These are phyloP conservation scores for Sweltsa coloradensis DNA, from an alignment of 1,140 invertebrate genomes.

Conservation along the genomic window DNA sequence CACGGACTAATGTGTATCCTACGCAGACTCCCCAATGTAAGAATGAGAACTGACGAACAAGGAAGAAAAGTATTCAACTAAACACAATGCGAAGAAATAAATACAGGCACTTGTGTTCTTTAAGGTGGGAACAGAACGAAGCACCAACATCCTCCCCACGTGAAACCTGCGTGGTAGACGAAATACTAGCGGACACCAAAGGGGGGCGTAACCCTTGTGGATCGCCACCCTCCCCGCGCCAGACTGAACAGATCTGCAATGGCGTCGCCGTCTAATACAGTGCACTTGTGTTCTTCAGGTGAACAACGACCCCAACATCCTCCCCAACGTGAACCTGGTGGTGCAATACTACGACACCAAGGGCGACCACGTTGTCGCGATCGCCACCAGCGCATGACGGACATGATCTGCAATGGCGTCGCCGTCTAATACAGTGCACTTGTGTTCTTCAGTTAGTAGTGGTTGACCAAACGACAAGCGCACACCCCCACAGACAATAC, in stretches of 20 bases:
- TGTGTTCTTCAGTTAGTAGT: no score
- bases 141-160: slow-evolving; percentile 59
- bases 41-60: no score
- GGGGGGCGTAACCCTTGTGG: slow-evolving; percentile 72
- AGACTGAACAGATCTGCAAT: slow-evolving; percentile 85
- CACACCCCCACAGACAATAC: no score
- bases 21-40: no score
- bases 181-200: slow-evolving; percentile 79
- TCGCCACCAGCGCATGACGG: slow-evolving; percentile 72
- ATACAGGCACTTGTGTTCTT: no score
- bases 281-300: no score
- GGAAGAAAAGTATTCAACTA: no score
- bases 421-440: slow-evolving; percentile 89
- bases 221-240: slow-evolving; percentile 67
- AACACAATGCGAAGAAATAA: no score
- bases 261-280: slow-evolving; percentile 75
- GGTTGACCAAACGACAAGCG: no score
- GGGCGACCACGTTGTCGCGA: slow-evolving; percentile 72
- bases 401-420: slow-evolving; percentile 82
- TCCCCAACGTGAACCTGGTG: slow-evolving; percentile 66
- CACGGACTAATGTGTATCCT: no score
- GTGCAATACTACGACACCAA: slow-evolving; percentile 80
- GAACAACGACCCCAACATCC: slow-evolving; percentile 57
- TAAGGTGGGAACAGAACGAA: slow-evolving; percentile 79
- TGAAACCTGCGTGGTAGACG: slow-evolving; percentile 63